Base-by-base conservation (phyloP, 2,888 invertebrate genomes). In the Stegophylla sp. region DNA sequence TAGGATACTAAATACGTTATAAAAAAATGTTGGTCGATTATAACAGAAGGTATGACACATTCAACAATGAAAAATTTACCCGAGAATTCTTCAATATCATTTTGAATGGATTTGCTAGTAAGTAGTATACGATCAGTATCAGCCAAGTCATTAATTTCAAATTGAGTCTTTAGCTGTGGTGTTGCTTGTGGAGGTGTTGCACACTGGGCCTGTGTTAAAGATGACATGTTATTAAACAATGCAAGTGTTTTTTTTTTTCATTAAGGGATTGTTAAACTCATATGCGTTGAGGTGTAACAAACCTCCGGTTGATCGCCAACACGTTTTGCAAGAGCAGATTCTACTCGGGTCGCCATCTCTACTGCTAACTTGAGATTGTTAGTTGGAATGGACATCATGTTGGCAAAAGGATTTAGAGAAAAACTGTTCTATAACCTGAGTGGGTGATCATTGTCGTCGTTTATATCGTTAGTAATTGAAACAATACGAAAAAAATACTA, bases 101-200 rank as follows among this genome's bases (percentile, higher is more conserved):
- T 89, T 84, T 89, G 89, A 51, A 88, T 88, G 59, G 88, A 86
- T 13, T 88, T 88, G 84, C 88, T 86, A 0, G 89, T 89, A 51
- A 89, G 85, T 83, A 88, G 86, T 85, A 89, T 89, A 82, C 89
- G 85, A 82, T 88, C 88, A 63, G 87, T 86, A 43, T 88, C 85
- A 12, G 89, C 88, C 17, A 88, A 88, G 86, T 89, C 88, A 84
- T 89, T 89, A 51, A 89, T 89, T 82, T 88, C 88, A 43, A 88
- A 88, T 83, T 89, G 89, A 13, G 88, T 87, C 34, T 84, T 74
- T 83, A 83, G 73, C 83, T 84, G 69, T 67, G 45, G 41, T 4
- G 63, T 76, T 7, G 64, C 10, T 20, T 76, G 69, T 23, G 75
- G 56, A 10, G 69, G 61, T 9, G 66, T 3, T 3, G 76, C 3